Evolutionary conservation across 2,888 invertebrate species (phyloP).

Genomic region (Bellardia pandia): DNA sequence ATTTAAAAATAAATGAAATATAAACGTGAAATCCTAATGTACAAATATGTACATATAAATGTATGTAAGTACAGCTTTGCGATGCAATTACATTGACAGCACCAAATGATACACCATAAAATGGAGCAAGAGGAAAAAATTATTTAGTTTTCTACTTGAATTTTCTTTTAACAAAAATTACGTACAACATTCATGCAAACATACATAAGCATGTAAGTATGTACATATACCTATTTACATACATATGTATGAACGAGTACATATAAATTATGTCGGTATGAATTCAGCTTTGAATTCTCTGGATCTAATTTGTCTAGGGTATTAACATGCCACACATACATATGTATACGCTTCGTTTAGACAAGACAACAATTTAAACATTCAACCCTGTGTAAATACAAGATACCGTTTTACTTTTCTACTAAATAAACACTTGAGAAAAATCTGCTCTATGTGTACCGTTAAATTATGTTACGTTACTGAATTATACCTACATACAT

Average conservation of each 20-base stretch:
- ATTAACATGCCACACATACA: slow-evolving; percentile 64
- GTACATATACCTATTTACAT: not conserved
- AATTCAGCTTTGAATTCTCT: slow-evolving; percentile 4
- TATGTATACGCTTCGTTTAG: slow-evolving; percentile 59
- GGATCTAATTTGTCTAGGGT: slow-evolving; percentile 39
- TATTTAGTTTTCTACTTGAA: not conserved
- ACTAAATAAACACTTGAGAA: slow-evolving; percentile 13
- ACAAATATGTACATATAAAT: too few relatives aligned
- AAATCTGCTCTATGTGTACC: not conserved
- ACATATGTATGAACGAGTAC: not conserved
- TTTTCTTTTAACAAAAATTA: not conserved
- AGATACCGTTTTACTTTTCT: slow-evolving; percentile 36
- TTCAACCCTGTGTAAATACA: slow-evolving; percentile 30
- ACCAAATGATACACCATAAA: slow-evolving; percentile 27
- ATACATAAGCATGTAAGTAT: not conserved
- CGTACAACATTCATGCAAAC: not conserved
- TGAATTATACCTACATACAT: too few relatives aligned
- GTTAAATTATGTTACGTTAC: not conserved
- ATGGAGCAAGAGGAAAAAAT: not conserved
- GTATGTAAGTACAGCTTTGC: not conserved
- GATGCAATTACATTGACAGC: slow-evolving; percentile 67
- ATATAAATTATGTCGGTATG: not conserved
- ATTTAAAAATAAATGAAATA: too few relatives aligned
- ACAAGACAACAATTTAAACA: slow-evolving; percentile 31
- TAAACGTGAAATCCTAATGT: too few relatives aligned